phyloP scores from a whole-genome alignment of 2,888 invertebrate species.

The Cryptocheilus praepositus region DNA sequence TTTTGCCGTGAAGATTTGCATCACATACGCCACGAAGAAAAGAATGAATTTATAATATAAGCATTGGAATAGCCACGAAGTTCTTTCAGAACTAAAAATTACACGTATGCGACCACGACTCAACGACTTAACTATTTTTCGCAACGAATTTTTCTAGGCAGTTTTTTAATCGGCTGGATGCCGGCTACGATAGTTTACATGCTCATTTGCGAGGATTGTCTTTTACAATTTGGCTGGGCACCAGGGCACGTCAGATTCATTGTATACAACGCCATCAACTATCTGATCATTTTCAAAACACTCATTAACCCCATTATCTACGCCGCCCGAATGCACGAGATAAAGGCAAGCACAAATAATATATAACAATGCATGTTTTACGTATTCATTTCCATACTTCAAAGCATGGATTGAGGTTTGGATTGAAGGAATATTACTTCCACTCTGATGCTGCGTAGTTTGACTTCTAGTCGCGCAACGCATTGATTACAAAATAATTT shows the following conservation, averaged over 20 bases:
- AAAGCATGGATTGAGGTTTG: no score
- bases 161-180: constrained; percentile 79
- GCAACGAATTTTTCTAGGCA: constrained; percentile 44
- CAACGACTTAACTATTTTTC: no score
- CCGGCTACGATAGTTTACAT: constrained; percentile 79
- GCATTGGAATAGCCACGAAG: no score
- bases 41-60: no score
- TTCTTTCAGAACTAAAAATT: no score
- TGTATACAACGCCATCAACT: constrained; percentile 74
- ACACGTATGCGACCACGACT: no score
- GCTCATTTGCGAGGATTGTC: constrained; percentile 78
- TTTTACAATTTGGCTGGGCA: constrained; percentile 45
- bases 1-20: neutral
- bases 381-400: no score
- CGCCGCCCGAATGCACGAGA: constrained; percentile 81
- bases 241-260: constrained; percentile 49
- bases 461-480: no score
- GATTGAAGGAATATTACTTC: no score
- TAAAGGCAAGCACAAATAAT: constrained; percentile 57
- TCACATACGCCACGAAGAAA: no score
- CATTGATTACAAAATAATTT: neutral
- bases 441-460: no score
- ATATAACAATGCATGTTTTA: no score
- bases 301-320: constrained; percentile 82
- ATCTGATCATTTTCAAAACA: constrained; percentile 80